Base-by-base conservation (phyloP, 2,113 vertebrate genomes). In the Leucopsar rothschildi region DNA sequence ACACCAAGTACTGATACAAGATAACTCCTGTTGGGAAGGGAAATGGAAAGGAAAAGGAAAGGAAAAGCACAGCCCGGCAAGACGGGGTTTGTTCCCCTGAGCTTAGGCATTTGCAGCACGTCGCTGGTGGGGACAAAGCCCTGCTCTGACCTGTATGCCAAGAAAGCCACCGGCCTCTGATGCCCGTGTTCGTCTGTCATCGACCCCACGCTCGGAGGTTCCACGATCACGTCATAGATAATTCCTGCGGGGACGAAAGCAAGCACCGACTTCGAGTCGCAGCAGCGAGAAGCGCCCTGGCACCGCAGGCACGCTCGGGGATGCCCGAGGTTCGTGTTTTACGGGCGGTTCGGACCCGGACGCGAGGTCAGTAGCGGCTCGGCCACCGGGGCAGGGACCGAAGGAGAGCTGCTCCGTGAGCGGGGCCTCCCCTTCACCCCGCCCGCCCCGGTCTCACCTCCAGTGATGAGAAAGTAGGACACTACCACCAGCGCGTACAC, bases 211-310 rank as follows among this genome's bases (percentile, higher is more conserved):
- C 99, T 99, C 6, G 99, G 99, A 31, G 99, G 99, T 33, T 99
- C 99, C n/a, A 99, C 99, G 35, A 99, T 99, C 40, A 99, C 99
- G 55, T 99, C 99, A 20, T 99, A 99, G 96, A 99, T 99, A 55
- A 99, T 99, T 33, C 99, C 99, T 99, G 45, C 0, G 52, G 29
- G 23, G 7, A 65, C 28, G n/a, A 92, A 79, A 12, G 68, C 63
- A 28, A 71, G 16, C 12, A 64, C 37, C 19, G 77, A 13, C 77
- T 28, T 16, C 2, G 11, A 10, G 17, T 20, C 14, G n/a, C 47
- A 56, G 16, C 21, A 3, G 57, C 10, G 4, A 61, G 7, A 47
- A 7, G 18, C 0, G 14, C 33, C 31, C 39, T 2, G 53, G 2
- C 63, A 1, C 14, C 2, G 21, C 47, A 7, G 39, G 33, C 39